phyloP scores from a whole-genome alignment of 53 echinoderm and acorn worm genomes.

The Henricia sp. region DNA sequence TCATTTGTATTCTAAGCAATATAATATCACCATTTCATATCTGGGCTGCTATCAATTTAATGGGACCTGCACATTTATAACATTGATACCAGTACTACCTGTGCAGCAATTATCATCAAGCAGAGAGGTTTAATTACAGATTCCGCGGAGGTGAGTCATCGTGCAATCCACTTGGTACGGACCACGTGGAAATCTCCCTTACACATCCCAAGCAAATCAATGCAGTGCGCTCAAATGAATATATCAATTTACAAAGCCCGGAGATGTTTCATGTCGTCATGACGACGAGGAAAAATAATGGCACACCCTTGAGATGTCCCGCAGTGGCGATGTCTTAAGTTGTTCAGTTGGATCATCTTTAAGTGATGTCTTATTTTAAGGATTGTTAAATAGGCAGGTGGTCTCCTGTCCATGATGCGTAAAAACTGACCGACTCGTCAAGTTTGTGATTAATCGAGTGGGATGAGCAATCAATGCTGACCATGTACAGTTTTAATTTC shows the following conservation, averaged over 20 bases:
- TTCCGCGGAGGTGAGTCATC: constrained; percentile 33
- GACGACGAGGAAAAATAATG: constrained; percentile 35
- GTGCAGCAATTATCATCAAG: not conserved
- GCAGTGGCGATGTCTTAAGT: constrained; percentile 30
- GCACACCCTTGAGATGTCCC: constrained; percentile 19
- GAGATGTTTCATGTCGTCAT: constrained; percentile 12
- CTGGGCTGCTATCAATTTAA: not conserved
- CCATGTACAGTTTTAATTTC: not conserved
- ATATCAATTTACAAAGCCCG: not conserved
- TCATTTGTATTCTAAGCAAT: not conserved
- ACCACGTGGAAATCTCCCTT: not conserved
- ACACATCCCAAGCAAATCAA: not conserved
- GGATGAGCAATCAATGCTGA: too few relatives aligned
- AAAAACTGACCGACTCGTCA: not conserved
- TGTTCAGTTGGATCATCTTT: constrained; percentile 2
- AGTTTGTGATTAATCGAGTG: not conserved
- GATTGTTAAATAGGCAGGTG: constrained; percentile 7
- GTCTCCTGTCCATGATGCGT: not conserved
- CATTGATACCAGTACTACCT: constrained; percentile 2
- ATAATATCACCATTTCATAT: not conserved
- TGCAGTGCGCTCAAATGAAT: constrained; percentile 1
- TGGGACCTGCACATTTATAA: not conserved
- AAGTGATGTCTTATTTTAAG: not conserved
- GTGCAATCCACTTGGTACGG: not conserved
- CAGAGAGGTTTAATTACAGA: constrained; percentile 12